phyloP scores from a whole-genome alignment of 2,113 vertebrate genomes.

The Heteronetta atricapilla region DNA sequence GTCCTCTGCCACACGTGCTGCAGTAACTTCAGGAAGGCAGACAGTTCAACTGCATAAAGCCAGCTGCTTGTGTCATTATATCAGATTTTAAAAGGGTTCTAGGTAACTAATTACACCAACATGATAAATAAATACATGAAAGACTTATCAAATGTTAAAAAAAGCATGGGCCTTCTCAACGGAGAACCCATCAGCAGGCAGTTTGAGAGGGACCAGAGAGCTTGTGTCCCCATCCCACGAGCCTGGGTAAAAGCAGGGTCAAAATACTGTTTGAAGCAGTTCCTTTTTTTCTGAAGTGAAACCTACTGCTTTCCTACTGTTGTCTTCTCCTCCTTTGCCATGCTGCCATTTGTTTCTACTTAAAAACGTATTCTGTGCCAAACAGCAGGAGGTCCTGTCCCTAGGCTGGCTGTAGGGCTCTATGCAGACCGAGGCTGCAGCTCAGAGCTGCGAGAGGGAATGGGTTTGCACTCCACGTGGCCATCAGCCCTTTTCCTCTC shows the following conservation, averaged over 20 bases:
- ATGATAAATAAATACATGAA: not conserved
- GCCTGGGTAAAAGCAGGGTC: not conserved
- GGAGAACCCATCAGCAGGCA: not conserved
- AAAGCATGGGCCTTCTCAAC: not conserved
- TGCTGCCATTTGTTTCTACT: not conserved
- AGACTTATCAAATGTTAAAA: not conserved
- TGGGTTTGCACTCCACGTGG: not conserved
- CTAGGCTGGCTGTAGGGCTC: not conserved
- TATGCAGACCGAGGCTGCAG: not conserved
- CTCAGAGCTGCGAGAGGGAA: not conserved
- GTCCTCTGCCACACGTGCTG: rapidly evolving
- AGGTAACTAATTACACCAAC: not conserved
- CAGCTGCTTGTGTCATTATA: not conserved
- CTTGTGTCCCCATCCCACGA: not conserved
- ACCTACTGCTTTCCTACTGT: not conserved
- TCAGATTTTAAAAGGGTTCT: not conserved
- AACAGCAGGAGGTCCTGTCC: not conserved
- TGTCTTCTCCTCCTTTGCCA: not conserved
- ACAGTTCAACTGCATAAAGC: not conserved
- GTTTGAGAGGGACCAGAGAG: not conserved
- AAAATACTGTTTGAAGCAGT: not conserved
- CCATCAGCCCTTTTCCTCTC: not conserved
- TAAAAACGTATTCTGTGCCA: not conserved
- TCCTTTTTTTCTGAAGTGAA: not conserved
- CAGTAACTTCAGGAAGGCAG: not conserved